Percentiles rank a stretch among this genome's conserved stretches.
Evolutionary conservation across 2,888 invertebrate species (phyloP).

Genomic region (Zaprionus lineosus): DNA sequence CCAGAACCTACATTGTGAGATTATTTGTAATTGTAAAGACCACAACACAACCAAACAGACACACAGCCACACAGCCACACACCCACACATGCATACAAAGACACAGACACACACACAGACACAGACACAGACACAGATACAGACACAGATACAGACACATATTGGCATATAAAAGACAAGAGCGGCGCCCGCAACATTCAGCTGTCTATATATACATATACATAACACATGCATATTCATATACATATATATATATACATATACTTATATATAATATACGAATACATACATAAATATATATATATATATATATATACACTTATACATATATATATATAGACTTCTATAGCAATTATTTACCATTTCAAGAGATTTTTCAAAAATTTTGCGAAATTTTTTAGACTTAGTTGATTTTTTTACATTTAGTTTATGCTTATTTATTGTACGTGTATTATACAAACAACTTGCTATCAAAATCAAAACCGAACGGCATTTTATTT

Average conservation of each 20-base stretch:
- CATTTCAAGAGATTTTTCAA: conserved; percentile 73
- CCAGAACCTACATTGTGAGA: conserved; percentile 68
- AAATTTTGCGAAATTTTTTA: conserved; percentile 73
- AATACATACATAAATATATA: conserved; percentile 18
- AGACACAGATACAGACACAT: conserved; percentile 22
- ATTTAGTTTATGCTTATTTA: conserved; percentile 73
- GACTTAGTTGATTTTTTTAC: conserved; percentile 62
- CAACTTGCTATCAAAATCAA: conserved; percentile 60
- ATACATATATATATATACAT: conserved; percentile 21
- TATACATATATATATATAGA: conserved; percentile 49
- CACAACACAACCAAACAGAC: conserved; percentile 32
- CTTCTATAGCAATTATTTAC: conserved; percentile 59
- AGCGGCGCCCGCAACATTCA: conserved; percentile 44
- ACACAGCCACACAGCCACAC: conserved; percentile 11
- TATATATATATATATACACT: conserved; percentile 21
- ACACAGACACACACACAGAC: conserved; percentile 27
- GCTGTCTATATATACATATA: conserved; percentile 42
- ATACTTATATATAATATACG: too few relatives aligned
- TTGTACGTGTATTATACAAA: conserved; percentile 76
- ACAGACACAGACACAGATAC: conserved; percentile 23
- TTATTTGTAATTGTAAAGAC: conserved; percentile 75
- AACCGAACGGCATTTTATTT: conserved; percentile 30
- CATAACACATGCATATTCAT: conserved; percentile 19
- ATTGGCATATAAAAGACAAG: conserved; percentile 45
- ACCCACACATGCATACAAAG: too few relatives aligned